Base-by-base conservation (phyloP, 2,113 vertebrate genomes). In the Zingel zingel region DNA sequence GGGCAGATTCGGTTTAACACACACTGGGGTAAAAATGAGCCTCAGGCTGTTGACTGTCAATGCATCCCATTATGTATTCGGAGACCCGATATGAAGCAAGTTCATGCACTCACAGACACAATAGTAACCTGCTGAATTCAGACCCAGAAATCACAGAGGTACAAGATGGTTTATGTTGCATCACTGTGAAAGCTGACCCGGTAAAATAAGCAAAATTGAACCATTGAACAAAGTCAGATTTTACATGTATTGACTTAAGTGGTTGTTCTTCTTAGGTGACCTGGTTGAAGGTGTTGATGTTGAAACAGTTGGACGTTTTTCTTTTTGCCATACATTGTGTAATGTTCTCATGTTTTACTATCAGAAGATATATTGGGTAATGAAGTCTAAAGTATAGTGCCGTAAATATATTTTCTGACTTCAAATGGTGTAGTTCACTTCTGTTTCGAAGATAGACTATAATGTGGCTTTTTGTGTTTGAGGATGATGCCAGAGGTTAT, bases 51-150 rank as follows among this genome's bases (percentile, higher is more conserved):
- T 64, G 64, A 75, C 61, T 27, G 39, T 90, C 78, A 84, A 79
- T 90, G 74, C 50, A 62, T 18, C 3, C 69, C 78, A 85, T 88
- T 88, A 89, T 88, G 39, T 39, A 89, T 72, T 56, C 65, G 72
- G 43, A 47, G 48, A 62, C 45, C 56, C 25, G 67, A 81, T 79
- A 65, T 47, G 36, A n/a, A 57, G 54, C 53, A 15, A 74, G 50
- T 13, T 18, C 23, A 70, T 25, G 30, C 23, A 18, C 45, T 62
- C 25, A 80, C 23, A 68, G 12, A 25, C 23, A 70, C 53, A 69
- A 36, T 2, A 39, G 30, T 23, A 69, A 79, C 39, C 70, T 56
- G 10, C 63, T 78, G 39, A 21, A 51, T 48, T 48, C 30, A 75
- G n/a, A 64, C 25, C 25, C 13, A 45, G 1, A 33, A 53, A 27